phyloP scores from a whole-genome alignment of 1,140 invertebrate genomes.

The Papilio glaucus region DNA sequence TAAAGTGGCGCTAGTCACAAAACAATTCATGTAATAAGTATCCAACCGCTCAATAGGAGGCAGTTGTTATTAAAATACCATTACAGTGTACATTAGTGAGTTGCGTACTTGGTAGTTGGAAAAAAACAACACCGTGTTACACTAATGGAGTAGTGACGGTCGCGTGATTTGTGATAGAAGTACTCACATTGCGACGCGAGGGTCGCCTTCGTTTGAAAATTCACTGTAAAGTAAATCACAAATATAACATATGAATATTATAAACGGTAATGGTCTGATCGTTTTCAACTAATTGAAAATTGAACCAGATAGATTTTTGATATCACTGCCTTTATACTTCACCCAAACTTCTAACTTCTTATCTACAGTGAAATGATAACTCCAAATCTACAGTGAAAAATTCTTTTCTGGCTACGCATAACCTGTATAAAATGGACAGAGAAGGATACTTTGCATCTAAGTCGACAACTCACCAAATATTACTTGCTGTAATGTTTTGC shows the following conservation, averaged over 20 bases:
- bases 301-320: too few species aligned
- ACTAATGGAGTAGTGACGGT: constrained; percentile 16
- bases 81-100: constrained; percentile 14
- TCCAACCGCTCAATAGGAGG: not conserved
- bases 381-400: too few species aligned
- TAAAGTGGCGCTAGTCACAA: constrained; percentile 2
- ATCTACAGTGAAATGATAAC: too few species aligned
- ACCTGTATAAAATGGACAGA: too few species aligned
- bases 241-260: not conserved
- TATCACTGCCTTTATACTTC: too few species aligned
- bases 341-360: too few species aligned
- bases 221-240: not conserved
- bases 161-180: not conserved
- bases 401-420: too few species aligned
- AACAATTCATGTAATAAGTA: constrained; percentile 5
- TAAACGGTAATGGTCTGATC: too few species aligned
- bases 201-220: not conserved
- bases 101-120: not conserved
- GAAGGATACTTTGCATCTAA: too few species aligned
- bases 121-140: constrained; percentile 12
- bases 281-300: too few species aligned
- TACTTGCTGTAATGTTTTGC: too few species aligned
- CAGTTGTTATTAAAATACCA: constrained; percentile 21
- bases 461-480: too few species aligned
- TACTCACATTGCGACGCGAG: not conserved